Conservation (phyloP, 35 echinoderm and acorn worm genomes). For the Heliocidaris tuberculata region DNA sequence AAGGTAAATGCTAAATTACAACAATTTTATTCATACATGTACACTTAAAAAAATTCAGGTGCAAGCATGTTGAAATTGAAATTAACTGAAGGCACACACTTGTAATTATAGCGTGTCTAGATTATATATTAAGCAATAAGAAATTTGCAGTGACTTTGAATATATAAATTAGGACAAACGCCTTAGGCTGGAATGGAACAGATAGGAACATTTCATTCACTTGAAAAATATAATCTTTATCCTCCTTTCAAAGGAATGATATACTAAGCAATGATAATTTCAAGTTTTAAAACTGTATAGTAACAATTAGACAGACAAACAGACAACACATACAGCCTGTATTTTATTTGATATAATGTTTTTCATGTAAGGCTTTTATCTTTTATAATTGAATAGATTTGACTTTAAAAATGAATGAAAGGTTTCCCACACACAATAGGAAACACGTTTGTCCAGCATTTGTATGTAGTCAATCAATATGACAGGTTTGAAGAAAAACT, state of each 20-base stretch:
- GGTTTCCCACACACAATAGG: neutral
- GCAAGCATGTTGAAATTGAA: too few species aligned
- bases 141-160: neutral
- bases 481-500: too few species aligned
- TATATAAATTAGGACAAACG: neutral
- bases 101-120: neutral
- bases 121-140: neutral
- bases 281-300: neutral
- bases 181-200: neutral
- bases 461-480: too few species aligned
- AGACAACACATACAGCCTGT: neutral
- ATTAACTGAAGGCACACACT: too few species aligned
- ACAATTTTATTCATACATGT: too few species aligned
- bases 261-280: neutral
- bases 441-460: neutral
- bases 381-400: neutral
- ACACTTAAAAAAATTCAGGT: too few species aligned
- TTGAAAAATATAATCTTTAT: neutral
- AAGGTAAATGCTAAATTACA: too few species aligned
- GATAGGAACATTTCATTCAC: neutral
- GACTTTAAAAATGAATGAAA: too few species aligned
- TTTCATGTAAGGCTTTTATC: neutral
- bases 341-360: neutral
- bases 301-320: neutral
- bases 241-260: neutral